Base-by-base conservation (phyloP, 2,888 invertebrate genomes). In the Lepeophtheirus nordmannii region DNA sequence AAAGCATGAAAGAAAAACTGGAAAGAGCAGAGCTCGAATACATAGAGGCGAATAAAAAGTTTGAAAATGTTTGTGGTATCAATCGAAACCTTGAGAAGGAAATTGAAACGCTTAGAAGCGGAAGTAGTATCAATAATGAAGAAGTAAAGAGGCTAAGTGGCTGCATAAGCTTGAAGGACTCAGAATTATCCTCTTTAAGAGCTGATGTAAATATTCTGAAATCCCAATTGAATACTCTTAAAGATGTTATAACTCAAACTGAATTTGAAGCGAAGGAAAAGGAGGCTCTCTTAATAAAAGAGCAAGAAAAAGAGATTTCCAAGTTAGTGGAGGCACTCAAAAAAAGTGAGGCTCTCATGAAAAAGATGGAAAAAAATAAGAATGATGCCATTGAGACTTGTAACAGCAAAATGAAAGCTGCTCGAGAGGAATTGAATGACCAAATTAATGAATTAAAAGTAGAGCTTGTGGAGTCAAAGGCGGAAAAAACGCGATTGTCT, bases 31-130 rank as follows among this genome's bases (percentile, higher is more conserved):
- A 41, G 40, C 58, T 20, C 11, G 67, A 67, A 58, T 17, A 59
- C 10, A 62, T 14, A 11, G 75, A 77, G 61, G 78, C 80, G 58
- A 41, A 68, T 41, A 68, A 69, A 75, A 80, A 11, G 72, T 79
- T 78, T 17, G 79, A 80, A 66, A 75, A 81, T 22, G 82, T 84
- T 74, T 14, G 23, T 14, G 3, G 14, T 72, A 77, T 38, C 46
- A 62, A 63, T 30, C 9, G 30, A 17, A 20, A 56, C 58, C 37
- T 58, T 70, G 67, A 69, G 70, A 58, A 68, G 69, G 59, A 69
- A 70, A 53, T 58, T 70, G 39, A 65, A 69, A 46, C 68, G 67
- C 23, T 58, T 69, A 20, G 68, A 70, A 41, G 40, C 65, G 17
- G 38, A 64, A 38, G 30, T 68, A 70, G 64, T 71, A 70, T 60